phyloP scores from a whole-genome alignment of 2,888 invertebrate genomes.

The Peribatodes rhomboidaria region DNA sequence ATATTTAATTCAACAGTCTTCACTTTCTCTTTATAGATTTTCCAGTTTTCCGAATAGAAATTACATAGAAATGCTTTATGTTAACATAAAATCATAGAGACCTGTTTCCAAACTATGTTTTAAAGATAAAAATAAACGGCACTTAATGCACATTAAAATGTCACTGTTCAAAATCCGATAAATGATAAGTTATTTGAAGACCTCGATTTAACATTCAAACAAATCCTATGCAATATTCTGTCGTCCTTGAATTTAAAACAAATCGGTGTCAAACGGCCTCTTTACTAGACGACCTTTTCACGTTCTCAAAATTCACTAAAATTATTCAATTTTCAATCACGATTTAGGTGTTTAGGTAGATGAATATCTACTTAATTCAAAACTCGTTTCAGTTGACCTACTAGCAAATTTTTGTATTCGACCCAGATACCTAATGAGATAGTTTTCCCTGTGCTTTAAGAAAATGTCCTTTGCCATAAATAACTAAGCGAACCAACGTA shows the following conservation, averaged over 20 bases:
- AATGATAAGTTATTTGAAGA: background rate
- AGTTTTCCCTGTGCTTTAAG: constrained; percentile 11
- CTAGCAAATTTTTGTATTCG: background rate
- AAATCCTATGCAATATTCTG: constrained; percentile 6
- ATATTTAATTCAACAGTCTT: too few relatives aligned
- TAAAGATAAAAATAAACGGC: background rate
- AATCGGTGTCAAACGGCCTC: background rate
- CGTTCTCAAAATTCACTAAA: background rate
- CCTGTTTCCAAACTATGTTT: too few relatives aligned
- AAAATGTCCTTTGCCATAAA: constrained; percentile 9
- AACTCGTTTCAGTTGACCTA: background rate
- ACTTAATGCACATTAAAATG: too few relatives aligned
- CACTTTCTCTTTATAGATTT: too few relatives aligned
- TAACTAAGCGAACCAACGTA: background rate
- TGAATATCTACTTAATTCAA: background rate
- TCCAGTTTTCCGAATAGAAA: too few relatives aligned
- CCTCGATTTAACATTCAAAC: constrained; percentile 1
- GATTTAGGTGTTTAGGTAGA: background rate
- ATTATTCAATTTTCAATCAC: background rate
- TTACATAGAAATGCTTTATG: too few relatives aligned
- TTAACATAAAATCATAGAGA: too few relatives aligned
- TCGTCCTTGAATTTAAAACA: background rate
- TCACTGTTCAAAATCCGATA: too few relatives aligned
- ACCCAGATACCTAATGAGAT: background rate
- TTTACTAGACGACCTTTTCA: background rate